phyloP scores from a whole-genome alignment of 2,888 invertebrate species.

The Lasioglossum villosulum region DNA sequence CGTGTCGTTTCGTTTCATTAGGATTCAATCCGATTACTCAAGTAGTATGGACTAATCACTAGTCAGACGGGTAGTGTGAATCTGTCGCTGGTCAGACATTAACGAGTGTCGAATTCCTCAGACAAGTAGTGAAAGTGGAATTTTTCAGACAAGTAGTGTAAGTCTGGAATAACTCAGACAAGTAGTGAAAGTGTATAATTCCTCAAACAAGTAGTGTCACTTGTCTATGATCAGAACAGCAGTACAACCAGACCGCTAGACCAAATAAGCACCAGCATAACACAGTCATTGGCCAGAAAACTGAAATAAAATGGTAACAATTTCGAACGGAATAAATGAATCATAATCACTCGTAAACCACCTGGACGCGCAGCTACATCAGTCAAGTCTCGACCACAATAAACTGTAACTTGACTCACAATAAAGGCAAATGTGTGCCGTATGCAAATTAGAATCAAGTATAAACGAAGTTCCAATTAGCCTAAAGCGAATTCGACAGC shows the following conservation, averaged over 20 bases:
- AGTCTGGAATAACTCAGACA: too few relatives aligned
- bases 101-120: too few relatives aligned
- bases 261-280: neutral
- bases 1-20: too few relatives aligned
- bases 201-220: neutral
- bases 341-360: neutral
- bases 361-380: neutral
- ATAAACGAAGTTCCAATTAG: neutral
- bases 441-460: neutral
- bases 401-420: neutral
- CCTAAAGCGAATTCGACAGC: neutral
- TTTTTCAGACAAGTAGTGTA: neutral
- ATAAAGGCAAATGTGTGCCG: neutral
- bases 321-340: neutral
- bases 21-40: too few relatives aligned
- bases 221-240: neutral
- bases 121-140: neutral
- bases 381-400: neutral
- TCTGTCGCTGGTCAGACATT: neutral
- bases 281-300: neutral
- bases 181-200: neutral
- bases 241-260: neutral
- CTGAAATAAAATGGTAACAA: neutral
- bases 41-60: too few relatives aligned
- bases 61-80: too few relatives aligned